These are phyloP conservation scores for Promerops cafer DNA, from an alignment of 2,113 vertebrate genomes.

Conservation along the genomic window DNA sequence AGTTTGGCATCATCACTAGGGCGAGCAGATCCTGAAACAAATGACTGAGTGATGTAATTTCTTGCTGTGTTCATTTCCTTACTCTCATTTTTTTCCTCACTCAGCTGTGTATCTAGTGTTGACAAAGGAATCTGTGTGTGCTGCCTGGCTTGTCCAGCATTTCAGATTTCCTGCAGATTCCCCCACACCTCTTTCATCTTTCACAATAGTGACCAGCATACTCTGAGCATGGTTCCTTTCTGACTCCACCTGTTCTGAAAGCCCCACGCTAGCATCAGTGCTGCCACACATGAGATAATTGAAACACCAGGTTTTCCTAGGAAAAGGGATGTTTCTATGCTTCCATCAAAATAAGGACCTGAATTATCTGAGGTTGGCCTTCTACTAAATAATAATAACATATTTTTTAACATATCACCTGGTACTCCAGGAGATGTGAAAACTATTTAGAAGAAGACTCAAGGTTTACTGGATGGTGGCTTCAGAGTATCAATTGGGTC, in stretches of 20 bases:
- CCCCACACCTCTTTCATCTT: not conserved
- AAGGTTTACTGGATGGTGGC: not conserved
- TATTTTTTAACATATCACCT: not conserved
- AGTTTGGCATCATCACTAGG: not conserved
- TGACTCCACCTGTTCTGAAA: not conserved
- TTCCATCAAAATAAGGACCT: not conserved
- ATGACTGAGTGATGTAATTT: not conserved
- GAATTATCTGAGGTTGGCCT: not conserved
- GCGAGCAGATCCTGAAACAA: not conserved
- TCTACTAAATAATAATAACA: not conserved
- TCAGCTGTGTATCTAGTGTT: rapidly evolving
- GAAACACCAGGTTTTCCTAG: not conserved
- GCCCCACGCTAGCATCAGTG: not conserved
- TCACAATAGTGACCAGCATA: rapidly evolving
- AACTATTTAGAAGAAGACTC: not conserved
- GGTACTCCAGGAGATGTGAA: not conserved
- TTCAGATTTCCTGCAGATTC: not conserved
- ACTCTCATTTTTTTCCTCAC: not conserved
- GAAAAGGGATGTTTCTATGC: not conserved
- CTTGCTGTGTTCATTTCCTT: not conserved
- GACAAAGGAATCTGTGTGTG: not conserved
- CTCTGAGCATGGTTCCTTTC: not conserved
- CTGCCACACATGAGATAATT: not conserved
- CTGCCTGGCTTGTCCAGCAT: not conserved
- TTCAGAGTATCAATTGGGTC: not conserved